Evolutionary conservation across 1,140 invertebrate genomes (phyloP).

Genomic region (Magallana ariakensis): DNA sequence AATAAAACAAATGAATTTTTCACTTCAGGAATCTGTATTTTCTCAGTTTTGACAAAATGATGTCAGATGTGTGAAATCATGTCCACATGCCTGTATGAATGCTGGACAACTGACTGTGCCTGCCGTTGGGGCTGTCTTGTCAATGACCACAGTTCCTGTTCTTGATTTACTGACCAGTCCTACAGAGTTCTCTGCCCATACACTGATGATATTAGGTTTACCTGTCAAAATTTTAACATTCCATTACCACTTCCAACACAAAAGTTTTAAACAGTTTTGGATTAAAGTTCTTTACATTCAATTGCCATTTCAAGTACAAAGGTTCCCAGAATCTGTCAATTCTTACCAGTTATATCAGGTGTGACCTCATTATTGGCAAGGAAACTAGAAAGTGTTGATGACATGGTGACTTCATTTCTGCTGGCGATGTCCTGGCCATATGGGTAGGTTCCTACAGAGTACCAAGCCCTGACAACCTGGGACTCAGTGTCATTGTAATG

Average conservation of each 20-base stretch:
- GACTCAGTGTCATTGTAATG: constrained; percentile 58
- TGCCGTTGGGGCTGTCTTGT: constrained; percentile 55
- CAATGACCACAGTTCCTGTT: constrained; percentile 61
- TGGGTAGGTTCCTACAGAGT: constrained; percentile 63
- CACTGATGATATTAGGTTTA: constrained; percentile 65
- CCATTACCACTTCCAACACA: too few species aligned
- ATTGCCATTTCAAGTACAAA: too few species aligned
- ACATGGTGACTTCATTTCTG: constrained; percentile 33
- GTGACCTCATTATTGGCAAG: constrained; percentile 46
- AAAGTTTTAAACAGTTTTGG: too few species aligned
- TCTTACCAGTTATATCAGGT: constrained; percentile 53
- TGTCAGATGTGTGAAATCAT: too few species aligned
- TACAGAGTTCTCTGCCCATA: constrained; percentile 63
- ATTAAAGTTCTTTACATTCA: too few species aligned
- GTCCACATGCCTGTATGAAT: constrained; percentile 59
- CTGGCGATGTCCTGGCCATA: constrained; percentile 46
- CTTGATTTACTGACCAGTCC: constrained; percentile 52
- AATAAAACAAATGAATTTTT: too few species aligned
- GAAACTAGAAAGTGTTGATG: constrained; percentile 17
- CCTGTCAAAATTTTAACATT: constrained; percentile 44
- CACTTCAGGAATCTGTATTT: too few species aligned
- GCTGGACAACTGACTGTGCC: constrained; percentile 62
- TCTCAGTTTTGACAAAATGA: too few species aligned
- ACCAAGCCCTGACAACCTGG: constrained; percentile 49
- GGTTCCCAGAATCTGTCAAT: too few species aligned